These are phyloP conservation scores for Lycocorax pyrrhopterus DNA, from an alignment of 2,113 vertebrate genomes.

Conservation along the genomic window DNA sequence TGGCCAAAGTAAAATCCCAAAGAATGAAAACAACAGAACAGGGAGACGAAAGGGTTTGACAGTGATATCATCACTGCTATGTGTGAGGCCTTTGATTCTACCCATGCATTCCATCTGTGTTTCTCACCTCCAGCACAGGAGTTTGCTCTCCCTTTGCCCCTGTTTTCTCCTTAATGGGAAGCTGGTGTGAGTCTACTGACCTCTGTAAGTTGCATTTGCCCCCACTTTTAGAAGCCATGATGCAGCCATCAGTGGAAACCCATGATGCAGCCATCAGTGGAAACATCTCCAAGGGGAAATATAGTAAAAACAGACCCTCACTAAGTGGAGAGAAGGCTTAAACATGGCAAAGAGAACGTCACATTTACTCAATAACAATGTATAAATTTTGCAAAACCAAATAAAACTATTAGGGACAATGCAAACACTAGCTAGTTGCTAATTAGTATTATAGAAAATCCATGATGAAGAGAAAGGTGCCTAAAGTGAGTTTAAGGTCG, in stretches of 20 bases:
- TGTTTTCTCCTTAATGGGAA: background rate
- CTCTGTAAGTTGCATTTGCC: background rate
- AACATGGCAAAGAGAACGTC: background rate
- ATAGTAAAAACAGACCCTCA: background rate
- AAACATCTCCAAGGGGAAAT: background rate
- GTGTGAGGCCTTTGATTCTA: background rate
- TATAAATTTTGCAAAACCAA: background rate
- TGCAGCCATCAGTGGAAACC: background rate
- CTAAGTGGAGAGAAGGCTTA: background rate
- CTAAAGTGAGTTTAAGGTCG: background rate
- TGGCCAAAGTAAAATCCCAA: background rate
- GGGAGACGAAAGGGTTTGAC: background rate
- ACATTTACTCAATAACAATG: background rate
- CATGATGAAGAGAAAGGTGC: background rate
- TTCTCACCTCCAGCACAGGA: background rate
- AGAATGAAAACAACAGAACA: background rate
- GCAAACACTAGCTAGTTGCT: background rate
- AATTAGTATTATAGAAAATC: background rate
- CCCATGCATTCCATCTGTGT: background rate
- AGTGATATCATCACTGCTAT: background rate
- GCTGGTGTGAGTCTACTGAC: background rate
- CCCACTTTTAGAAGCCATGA: background rate
- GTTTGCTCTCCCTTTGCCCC: background rate
- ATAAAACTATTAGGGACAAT: background rate
- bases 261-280: background rate